Base-by-base conservation (phyloP, 2,113 vertebrate genomes). In the Silurus asotus region DNA sequence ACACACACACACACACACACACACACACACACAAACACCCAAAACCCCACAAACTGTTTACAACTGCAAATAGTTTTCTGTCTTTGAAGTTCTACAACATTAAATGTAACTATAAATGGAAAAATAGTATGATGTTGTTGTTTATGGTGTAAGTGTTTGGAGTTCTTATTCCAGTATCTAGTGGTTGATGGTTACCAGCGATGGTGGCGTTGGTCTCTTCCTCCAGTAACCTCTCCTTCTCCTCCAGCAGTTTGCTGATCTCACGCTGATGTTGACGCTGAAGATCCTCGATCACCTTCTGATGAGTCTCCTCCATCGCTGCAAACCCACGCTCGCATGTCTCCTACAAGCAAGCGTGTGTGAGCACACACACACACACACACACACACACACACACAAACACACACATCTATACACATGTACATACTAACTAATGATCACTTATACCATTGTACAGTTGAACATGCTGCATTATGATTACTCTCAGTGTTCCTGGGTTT, bases 261-360 rank as follows among this genome's bases (percentile, higher is more conserved):
- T 99, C 98, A 70, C 97, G 96, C 92, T 99, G 98, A 91, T 99
- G 97, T 90, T 98, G 97, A 91, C 97, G 93, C 92, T 98, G 97
- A 85, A 99, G 92, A 90, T 99, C 98, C 67, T 97, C 97, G 0
- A 99, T 95, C 86, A 98, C 96, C 91, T 99, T 99, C 88, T 98
- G 97, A 90, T 99, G 97, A 0, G 97, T 99, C 90, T 99, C 97
- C 89, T 99, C 98, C 98, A 99, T 99, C 62, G 97, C 97, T 17
- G 97, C 94, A 92, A 99, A 99, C 53, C 98, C 98, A 58, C 97
- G 95, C 92, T 99, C 98, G 81, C 98, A 99, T 0, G 98, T 99
- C 87, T 97, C 97, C 98, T 99, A 91, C 13, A 28, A n/a, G 58
- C 53, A 85, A 37, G 37, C 37, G 37, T 37, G 37, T 37, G 37